A percentile compares a stretch with the other conserved stretches of the same genome.
These are phyloP conservation scores for Microcebus lehilahytsara DNA, from an alignment of 2,113 vertebrate genomes.

Conservation along the genomic window DNA sequence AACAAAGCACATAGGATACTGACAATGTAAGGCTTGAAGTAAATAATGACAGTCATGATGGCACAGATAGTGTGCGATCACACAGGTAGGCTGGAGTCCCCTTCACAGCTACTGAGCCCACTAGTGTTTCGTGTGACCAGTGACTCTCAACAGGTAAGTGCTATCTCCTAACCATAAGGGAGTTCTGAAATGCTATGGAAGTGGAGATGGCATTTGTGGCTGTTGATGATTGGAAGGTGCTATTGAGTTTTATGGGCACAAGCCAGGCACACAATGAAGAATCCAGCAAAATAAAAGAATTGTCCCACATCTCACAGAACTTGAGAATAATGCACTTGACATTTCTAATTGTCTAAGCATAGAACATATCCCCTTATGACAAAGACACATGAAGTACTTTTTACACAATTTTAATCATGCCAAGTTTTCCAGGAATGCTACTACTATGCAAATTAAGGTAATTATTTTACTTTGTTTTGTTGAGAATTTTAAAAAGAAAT, in stretches of 20 bases:
- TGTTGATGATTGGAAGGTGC: neutral
- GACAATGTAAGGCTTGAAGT: neutral
- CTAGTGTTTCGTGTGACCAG: neutral
- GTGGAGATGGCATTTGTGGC: neutral
- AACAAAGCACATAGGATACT: neutral
- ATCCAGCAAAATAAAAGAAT: neutral
- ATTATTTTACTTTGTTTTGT: neutral
- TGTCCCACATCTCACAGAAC: neutral
- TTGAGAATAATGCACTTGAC: neutral
- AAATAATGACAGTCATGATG: neutral
- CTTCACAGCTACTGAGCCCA: neutral
- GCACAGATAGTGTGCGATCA: neutral
- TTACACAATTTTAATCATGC: neutral
- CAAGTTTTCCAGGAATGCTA: neutral
- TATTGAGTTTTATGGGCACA: neutral
- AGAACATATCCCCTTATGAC: neutral
- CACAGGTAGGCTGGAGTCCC: neutral
- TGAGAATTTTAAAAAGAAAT: neutral
- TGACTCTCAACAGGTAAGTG: neutral
- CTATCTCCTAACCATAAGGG: too few species aligned
- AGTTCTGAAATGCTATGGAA: neutral
- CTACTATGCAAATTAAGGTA: neutral
- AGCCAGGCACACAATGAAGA: neutral
- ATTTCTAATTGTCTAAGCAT: neutral
- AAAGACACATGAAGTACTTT: neutral